A percentile compares a stretch with the other conserved stretches of the same genome.
These are phyloP conservation scores for Paramisgurnus dabryanus DNA, from an alignment of 2,113 vertebrate genomes.

Conservation along the genomic window DNA sequence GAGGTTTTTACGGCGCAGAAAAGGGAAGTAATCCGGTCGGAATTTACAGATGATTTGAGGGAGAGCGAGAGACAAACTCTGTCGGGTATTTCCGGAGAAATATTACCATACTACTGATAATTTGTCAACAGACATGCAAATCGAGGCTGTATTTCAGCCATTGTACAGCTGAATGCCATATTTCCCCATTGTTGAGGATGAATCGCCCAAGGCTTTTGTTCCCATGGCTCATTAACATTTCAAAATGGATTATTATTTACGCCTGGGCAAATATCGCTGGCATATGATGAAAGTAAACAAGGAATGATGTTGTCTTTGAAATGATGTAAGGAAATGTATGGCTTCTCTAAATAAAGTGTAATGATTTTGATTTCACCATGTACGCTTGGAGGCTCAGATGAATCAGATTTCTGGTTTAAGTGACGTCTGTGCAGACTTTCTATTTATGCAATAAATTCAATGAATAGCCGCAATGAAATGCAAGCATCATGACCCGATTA, in stretches of 20 bases:
- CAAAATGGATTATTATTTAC: conserved; percentile 66
- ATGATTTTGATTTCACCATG: not conserved
- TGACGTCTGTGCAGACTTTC: not conserved
- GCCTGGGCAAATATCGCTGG: conserved; percentile 53
- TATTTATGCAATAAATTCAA: no score
- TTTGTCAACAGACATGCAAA: conserved; percentile 66
- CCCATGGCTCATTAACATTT: conserved; percentile 56
- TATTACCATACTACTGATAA: conserved; percentile 57
- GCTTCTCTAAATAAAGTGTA: not conserved
- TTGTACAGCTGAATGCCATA: conserved; percentile 63
- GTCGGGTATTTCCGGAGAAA: conserved; percentile 44
- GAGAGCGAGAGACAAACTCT: conserved; percentile 57
- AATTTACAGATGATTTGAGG: conserved; percentile 72
- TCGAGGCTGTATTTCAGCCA: conserved; percentile 62
- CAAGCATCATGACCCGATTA: not conserved
- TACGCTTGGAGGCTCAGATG: not conserved
- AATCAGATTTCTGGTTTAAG: not conserved
- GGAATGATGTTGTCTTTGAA: conserved; percentile 38
- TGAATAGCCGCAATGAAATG: not conserved
- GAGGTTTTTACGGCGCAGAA: conserved; percentile 65
- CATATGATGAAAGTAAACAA: conserved; percentile 43
- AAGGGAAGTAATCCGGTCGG: conserved; percentile 73
- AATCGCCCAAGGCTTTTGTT: conserved; percentile 62
- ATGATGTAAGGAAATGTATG: conserved; percentile 21
- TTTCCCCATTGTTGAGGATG: conserved; percentile 64